Conservation (phyloP, 1,140 invertebrate genomes). For the Bombus balteatus region DNA sequence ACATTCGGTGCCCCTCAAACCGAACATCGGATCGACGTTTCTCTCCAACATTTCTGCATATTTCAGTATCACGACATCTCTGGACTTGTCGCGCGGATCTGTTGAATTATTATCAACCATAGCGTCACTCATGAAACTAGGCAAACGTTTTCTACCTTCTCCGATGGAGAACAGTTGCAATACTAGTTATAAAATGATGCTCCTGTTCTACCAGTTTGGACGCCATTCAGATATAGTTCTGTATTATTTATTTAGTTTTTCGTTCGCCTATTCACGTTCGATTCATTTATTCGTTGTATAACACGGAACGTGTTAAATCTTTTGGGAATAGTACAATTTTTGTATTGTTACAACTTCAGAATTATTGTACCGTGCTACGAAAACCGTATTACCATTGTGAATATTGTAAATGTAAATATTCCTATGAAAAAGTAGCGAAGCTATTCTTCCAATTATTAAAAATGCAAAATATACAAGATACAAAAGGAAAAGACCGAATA, state of each 20-base stretch:
- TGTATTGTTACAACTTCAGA: too few relatives aligned
- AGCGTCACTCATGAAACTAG: background rate
- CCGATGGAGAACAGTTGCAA: background rate
- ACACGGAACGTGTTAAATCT: background rate
- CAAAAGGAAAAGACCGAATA: too few relatives aligned
- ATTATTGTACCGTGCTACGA: too few relatives aligned
- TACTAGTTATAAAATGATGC: background rate
- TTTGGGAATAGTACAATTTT: background rate
- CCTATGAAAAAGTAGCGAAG: too few relatives aligned
- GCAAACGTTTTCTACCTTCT: background rate
- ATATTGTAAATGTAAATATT: too few relatives aligned
- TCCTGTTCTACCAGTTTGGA: background rate
- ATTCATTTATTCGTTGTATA: background rate
- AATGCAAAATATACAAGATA: too few relatives aligned
- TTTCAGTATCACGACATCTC: background rate
- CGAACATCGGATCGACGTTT: background rate
- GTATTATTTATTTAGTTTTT: too few relatives aligned
- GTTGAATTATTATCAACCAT: slow-evolving; percentile 24
- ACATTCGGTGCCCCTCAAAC: background rate
- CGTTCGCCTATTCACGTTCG: background rate
- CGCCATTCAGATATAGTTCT: too few relatives aligned
- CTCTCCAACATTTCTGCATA: slow-evolving; percentile 25
- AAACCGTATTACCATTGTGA: too few relatives aligned
- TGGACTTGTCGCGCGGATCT: background rate
- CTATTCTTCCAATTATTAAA: too few relatives aligned